phyloP scores from a whole-genome alignment of 2,888 invertebrate species.

The Sinotaia quadrata region DNA sequence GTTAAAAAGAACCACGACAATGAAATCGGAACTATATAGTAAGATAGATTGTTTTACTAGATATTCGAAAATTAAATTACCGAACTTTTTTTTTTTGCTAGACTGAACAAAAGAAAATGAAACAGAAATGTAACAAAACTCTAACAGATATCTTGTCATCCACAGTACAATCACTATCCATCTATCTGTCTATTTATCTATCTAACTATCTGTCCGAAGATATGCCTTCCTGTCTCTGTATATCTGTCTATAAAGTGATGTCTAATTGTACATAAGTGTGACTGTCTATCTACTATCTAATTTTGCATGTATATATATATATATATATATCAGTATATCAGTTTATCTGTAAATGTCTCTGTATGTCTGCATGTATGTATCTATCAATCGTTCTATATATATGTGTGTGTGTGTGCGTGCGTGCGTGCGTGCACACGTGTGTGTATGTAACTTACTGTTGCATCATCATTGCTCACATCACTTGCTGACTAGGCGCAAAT shows the following conservation, averaged over 20 bases:
- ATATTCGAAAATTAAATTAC: too few species aligned
- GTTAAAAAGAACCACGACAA: too few species aligned
- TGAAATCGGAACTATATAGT: too few species aligned
- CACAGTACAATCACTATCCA: too few species aligned
- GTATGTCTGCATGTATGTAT: background rate
- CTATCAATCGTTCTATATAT: background rate
- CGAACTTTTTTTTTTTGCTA: too few species aligned
- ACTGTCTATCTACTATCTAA: background rate
- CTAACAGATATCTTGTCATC: too few species aligned
- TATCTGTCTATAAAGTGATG: background rate
- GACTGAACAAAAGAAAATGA: too few species aligned
- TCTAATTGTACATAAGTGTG: background rate
- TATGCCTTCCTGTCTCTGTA: background rate
- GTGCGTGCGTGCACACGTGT: background rate
- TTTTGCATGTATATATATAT: background rate
- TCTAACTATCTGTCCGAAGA: background rate
- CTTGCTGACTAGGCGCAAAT: too few species aligned
- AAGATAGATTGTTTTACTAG: too few species aligned
- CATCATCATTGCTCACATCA: too few species aligned
- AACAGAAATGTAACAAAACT: too few species aligned
- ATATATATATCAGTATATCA: background rate
- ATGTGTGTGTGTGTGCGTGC: constrained; percentile 2
- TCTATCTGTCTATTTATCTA: too few species aligned
- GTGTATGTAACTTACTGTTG: background rate
- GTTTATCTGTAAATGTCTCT: background rate